A percentile compares a stretch with the other conserved stretches of the same genome.
These are phyloP conservation scores for Fukomys damarensis DNA, from an alignment of 2,113 vertebrate species.

Conservation along the genomic window DNA sequence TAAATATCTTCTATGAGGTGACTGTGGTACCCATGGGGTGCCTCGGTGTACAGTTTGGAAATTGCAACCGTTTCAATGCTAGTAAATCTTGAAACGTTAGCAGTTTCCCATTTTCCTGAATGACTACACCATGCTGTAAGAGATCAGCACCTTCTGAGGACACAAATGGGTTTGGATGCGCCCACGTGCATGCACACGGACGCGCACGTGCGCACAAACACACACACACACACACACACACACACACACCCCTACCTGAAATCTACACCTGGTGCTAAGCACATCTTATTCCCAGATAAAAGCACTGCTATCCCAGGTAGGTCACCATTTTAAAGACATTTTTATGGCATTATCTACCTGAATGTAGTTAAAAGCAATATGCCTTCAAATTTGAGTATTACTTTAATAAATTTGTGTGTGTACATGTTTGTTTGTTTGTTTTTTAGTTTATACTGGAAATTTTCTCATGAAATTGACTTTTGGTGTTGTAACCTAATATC, in stretches of 20 bases:
- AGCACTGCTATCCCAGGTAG: neutral
- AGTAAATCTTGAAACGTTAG: neutral
- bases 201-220: too few species aligned
- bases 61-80: neutral
- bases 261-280: neutral
- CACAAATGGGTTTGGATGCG: neutral
- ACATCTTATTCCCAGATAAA: neutral
- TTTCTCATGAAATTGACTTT: neutral
- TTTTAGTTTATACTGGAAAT: neutral
- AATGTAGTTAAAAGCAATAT: neutral
- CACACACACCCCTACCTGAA: neutral
- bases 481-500: neutral
- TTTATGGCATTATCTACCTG: neutral
- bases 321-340: neutral
- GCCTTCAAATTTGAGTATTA: neutral
- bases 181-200: too few species aligned
- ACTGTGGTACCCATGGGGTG: neutral
- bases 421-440: neutral
- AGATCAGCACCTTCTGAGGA: neutral
- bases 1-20: neutral
- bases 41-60: slow-evolving; percentile 53
- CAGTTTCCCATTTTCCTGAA: neutral
- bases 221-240: neutral
- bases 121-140: neutral
- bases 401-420: neutral